Conservation (phyloP, 2,113 vertebrate genomes). For the Etheostoma spectabile region DNA sequence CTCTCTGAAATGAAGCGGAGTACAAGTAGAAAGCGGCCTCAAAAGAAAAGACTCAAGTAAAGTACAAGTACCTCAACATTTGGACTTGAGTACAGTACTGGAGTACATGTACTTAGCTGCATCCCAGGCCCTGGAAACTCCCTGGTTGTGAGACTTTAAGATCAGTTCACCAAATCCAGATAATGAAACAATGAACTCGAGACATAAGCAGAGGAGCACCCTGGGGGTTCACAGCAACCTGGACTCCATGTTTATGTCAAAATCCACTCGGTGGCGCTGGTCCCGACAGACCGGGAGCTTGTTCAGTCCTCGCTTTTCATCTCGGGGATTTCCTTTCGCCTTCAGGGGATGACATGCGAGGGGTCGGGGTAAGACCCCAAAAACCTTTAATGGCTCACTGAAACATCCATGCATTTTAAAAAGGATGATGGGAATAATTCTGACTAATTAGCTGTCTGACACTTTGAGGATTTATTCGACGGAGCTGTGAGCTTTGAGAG, state of each 20-base stretch:
- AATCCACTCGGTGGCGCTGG: slow-evolving; percentile 38
- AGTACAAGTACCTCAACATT: no score
- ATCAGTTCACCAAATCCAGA: slow-evolving; percentile 43
- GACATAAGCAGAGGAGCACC: slow-evolving; percentile 9
- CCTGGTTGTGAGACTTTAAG: slow-evolving; percentile 11
- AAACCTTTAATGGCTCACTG: slow-evolving; percentile 14
- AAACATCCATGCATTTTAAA: slow-evolving; percentile 7
- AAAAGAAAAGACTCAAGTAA: no score
- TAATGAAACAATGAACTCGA: slow-evolving; percentile 24
- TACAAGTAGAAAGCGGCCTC: no score
- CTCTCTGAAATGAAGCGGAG: no score
- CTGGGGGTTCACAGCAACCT: slow-evolving; percentile 43
- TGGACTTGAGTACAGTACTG: no score
- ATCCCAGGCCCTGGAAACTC: slow-evolving; percentile 36
- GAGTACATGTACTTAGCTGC: no score
- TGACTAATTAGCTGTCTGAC: no score
- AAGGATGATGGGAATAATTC: slow-evolving; percentile 3
- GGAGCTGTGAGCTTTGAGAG: no score
- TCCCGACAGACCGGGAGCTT: slow-evolving; percentile 39
- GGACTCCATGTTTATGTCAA: slow-evolving; percentile 58
- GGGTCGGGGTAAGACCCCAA: slow-evolving; percentile 8
- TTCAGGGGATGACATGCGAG: slow-evolving; percentile 30
- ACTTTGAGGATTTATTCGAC: no score
- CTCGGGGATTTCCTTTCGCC: slow-evolving; percentile 56
- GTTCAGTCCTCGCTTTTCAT: slow-evolving; percentile 45